A percentile compares a stretch with the other conserved stretches of the same genome.
Evolutionary conservation across 2,797 vertebrate genomes (phyloP).

Genomic region (Sebastes oblongus): DNA sequence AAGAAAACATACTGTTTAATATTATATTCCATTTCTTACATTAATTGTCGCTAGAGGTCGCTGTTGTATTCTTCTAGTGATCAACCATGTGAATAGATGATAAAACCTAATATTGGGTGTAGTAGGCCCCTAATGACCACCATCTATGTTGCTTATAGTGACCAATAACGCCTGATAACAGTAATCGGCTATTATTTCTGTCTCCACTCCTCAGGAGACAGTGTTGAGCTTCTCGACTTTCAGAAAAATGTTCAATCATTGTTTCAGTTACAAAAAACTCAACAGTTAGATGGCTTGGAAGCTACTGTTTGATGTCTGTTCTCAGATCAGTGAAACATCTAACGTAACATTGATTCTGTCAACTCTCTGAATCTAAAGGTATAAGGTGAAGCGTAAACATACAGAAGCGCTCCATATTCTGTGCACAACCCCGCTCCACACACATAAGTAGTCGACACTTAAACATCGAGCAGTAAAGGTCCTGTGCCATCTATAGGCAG

Average conservation of each 20-base stretch:
- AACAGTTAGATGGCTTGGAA: constrained; percentile 4
- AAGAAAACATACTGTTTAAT: too few relatives aligned
- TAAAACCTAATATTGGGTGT: too few relatives aligned
- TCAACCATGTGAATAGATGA: too few relatives aligned
- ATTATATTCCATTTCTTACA: too few relatives aligned
- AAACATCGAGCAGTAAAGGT: constrained; percentile 42
- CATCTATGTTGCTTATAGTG: too few relatives aligned
- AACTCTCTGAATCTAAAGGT: constrained; percentile 10
- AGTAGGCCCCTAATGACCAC: too few relatives aligned
- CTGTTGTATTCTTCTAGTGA: too few relatives aligned
- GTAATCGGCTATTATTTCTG: neutral
- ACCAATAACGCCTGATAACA: too few relatives aligned
- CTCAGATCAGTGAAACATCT: constrained; percentile 10
- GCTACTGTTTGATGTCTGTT: constrained; percentile 11
- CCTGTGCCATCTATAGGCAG: constrained; percentile 52
- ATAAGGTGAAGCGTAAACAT: neutral
- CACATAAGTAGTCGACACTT: constrained; percentile 3
- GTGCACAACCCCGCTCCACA: neutral
- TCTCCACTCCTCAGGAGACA: neutral
- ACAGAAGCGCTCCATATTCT: constrained; percentile 17
- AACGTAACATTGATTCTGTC: too few relatives aligned
- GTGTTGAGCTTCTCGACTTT: neutral
- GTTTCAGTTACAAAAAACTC: constrained; percentile 27
- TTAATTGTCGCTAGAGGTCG: too few relatives aligned
- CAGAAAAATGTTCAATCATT: constrained; percentile 23